These are phyloP conservation scores for Monopterus albus DNA, from an alignment of 2,113 vertebrate genomes.

Conservation along the genomic window DNA sequence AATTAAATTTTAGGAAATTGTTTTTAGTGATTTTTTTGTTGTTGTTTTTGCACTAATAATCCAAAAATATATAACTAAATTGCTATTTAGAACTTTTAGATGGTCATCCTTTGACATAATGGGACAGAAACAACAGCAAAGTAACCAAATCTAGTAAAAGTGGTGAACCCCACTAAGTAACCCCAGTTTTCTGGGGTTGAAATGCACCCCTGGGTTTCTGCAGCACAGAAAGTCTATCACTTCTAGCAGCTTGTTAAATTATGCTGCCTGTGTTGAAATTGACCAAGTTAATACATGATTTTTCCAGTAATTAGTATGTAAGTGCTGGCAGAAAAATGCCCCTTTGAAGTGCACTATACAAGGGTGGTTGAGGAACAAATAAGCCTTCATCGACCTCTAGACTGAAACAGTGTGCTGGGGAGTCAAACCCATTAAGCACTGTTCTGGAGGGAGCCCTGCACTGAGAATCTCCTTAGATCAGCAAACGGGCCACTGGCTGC, in stretches of 20 bases:
- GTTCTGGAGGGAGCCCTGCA: slow-evolving; percentile 30
- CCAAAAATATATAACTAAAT: no score
- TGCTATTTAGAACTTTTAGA: no score
- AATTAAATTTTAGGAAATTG: no score
- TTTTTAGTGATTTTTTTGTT: no score
- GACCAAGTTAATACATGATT: not conserved
- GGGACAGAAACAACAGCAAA: no score
- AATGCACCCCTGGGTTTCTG: no score
- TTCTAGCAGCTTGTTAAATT: not conserved
- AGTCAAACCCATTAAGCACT: slow-evolving; percentile 66
- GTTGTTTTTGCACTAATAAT: no score
- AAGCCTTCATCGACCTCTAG: slow-evolving; percentile 68
- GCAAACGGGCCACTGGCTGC: slow-evolving; percentile 45
- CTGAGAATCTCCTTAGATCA: slow-evolving; percentile 66
- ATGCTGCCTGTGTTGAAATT: not conserved
- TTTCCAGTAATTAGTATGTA: slow-evolving; percentile 14
- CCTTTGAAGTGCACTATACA: slow-evolving; percentile 9
- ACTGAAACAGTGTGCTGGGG: slow-evolving; percentile 70
- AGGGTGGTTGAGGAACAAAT: slow-evolving; percentile 47
- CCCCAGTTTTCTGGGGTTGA: no score
- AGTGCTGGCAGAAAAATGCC: slow-evolving; percentile 17
- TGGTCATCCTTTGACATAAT: no score
- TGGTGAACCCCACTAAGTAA: no score
- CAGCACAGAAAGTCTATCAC: not conserved
- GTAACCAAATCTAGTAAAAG: no score